Percentiles rank a stretch among this genome's conserved stretches.
These are phyloP conservation scores for Sorex maritimensis DNA, from an alignment of 2,797 vertebrate genomes.

Conservation along the genomic window DNA sequence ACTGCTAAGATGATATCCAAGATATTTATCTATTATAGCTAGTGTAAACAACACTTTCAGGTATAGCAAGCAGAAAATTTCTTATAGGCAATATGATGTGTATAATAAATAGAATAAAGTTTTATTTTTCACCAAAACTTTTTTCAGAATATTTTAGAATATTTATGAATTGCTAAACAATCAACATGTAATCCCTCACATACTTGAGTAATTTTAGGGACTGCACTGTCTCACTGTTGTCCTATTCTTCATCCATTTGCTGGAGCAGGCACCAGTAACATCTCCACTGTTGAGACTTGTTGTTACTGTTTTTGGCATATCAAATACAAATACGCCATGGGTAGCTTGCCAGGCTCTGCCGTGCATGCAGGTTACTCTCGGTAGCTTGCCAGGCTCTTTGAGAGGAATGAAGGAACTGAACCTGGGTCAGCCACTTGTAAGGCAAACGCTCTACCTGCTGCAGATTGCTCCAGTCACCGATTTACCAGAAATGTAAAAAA, in stretches of 20 bases:
- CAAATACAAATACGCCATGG: no score
- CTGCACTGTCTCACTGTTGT: background rate
- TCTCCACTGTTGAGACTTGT: no score
- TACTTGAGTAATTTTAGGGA: background rate
- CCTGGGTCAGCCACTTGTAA: no score
- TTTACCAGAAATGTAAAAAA: background rate
- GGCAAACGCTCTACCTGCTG: no score
- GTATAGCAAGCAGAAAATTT: background rate
- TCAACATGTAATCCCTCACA: background rate
- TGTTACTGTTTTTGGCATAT: no score
- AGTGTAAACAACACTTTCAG: background rate
- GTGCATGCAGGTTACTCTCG: no score
- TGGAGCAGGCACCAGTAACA: no score
- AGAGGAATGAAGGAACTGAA: no score
- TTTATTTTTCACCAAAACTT: constrained; percentile 20
- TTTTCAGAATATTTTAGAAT: background rate
- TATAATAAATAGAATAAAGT: background rate
- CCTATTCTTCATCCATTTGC: no score
- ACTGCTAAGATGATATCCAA: background rate
- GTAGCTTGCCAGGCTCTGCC: no score
- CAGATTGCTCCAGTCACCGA: no score
- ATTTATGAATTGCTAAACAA: background rate
- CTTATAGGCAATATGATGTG: background rate
- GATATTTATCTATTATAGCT: background rate
- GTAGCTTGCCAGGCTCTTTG: no score